Evolutionary conservation across 1,140 invertebrate species (phyloP).

Genomic region (Galleria mellonella): DNA sequence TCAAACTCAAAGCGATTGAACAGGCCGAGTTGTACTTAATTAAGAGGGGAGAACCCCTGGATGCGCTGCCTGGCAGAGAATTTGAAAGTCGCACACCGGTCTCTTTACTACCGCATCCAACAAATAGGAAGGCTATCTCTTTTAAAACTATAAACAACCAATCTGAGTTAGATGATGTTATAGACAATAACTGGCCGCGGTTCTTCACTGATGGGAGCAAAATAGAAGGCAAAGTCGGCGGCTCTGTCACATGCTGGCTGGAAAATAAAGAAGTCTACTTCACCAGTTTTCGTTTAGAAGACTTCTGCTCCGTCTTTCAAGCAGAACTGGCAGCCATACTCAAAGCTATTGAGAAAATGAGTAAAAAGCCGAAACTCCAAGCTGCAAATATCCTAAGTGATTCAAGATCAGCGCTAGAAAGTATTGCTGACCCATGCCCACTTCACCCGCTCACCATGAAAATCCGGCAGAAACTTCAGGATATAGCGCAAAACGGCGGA

Average conservation of each 20-base stretch:
- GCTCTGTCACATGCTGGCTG: constrained; percentile 2
- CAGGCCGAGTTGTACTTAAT: constrained; percentile 14
- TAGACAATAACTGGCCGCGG: background rate
- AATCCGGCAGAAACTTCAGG: too few species aligned
- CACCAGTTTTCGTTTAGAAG: background rate
- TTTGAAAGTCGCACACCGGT: constrained; percentile 3
- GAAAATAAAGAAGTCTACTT: background rate
- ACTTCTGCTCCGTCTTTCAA: constrained; percentile 1
- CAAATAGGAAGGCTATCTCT: background rate
- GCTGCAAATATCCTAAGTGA: too few species aligned
- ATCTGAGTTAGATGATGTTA: too few species aligned
- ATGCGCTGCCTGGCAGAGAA: constrained; percentile 5
- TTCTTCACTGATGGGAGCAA: constrained; percentile 18
- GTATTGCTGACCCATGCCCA: too few species aligned
- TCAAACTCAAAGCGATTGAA: constrained; percentile 15
- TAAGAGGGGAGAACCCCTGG: constrained; percentile 5
- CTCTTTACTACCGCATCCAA: constrained; percentile 3
- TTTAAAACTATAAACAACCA: constrained; percentile 1
- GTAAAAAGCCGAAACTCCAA: too few species aligned
- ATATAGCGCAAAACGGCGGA: too few species aligned
- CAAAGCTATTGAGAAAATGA: too few species aligned
- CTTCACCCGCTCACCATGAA: too few species aligned
- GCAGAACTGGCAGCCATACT: too few species aligned
- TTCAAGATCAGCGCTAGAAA: too few species aligned
- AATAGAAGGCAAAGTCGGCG: constrained; percentile 9